Base-by-base conservation (phyloP, 2,888 invertebrate genomes). In the Pheosia gnoma region DNA sequence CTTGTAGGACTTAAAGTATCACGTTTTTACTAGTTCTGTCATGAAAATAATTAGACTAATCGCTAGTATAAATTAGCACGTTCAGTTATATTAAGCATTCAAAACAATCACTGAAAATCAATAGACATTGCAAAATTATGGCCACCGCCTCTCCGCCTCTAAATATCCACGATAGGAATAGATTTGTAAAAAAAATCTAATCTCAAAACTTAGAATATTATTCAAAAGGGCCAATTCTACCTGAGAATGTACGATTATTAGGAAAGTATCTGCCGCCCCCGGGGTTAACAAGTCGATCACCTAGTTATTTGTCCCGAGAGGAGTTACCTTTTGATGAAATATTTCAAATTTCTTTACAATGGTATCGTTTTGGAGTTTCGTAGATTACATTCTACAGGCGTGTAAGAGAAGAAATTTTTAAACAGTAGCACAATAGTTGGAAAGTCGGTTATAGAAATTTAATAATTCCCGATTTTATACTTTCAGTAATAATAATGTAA, bases 231-330 rank as follows among this genome's bases (percentile, higher is more conserved):
- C 73, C 78, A 79, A 79, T 80, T 79, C 75, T 72, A 71, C 74
- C 74, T 70, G 68, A 73, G 65, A 83, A 80, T 84, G 85, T 86
- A 86, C 80, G 84, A 80, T 84, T 83, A 84, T 85, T 83, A 69
- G 79, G 74, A 81, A 85, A 83, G 85, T 86, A 66, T 63, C 67
- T 62, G 37, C 59, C 57, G 64, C 58, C 49, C 25, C 74, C 71
- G 64, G 70, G 74, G 70, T 62, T 68, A 69, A 68, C 68, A 68
- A 66, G 65, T 38, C 57, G 59, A 59, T 72, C 72, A 78, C 77
- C 80, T 73, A 72, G 70, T 72, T 79, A 80, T 80, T 74, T 71
- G 70, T 80, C 80, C 77, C 80, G 60, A 53, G 66, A 70, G 67
- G 71, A 66, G 61, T 64, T 62, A 62, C 69, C 73, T 77, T 73